Conservation (phyloP, 2,888 invertebrate species). For the Plebejus anna region DNA sequence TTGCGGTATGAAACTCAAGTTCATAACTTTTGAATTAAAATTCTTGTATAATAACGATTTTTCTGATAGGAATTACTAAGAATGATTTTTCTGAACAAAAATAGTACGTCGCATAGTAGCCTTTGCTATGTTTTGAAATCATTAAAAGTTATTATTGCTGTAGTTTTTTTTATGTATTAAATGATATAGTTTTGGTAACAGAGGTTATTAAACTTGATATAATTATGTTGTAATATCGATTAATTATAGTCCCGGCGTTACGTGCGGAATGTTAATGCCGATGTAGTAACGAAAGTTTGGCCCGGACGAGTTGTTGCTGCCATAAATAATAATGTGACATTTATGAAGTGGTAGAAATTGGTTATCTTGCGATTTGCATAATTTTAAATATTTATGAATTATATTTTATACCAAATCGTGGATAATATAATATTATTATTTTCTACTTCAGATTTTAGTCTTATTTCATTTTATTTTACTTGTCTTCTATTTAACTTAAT, state of each 20-base stretch:
- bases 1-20: too few relatives aligned
- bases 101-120: too few relatives aligned
- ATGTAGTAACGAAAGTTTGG: neutral
- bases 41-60: too few relatives aligned
- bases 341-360: conserved; percentile 6
- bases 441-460: too few relatives aligned
- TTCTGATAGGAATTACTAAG: too few relatives aligned
- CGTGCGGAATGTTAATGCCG: neutral
- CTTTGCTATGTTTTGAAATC: too few relatives aligned
- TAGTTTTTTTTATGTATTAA: too few relatives aligned
- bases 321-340: neutral
- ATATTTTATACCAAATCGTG: neutral
- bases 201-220: neutral
- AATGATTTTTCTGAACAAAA: too few relatives aligned
- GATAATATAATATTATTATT: neutral
- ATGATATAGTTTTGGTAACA: neutral
- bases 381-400: neutral
- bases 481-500: too few relatives aligned
- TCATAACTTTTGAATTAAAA: too few relatives aligned
- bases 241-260: neutral
- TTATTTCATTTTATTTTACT: too few relatives aligned
- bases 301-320: neutral
- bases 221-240: neutral
- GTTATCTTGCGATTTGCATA: neutral
- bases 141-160: too few relatives aligned